These are phyloP conservation scores for Garrulus glandarius DNA, from an alignment of 2,797 vertebrate species.

Conservation along the genomic window DNA sequence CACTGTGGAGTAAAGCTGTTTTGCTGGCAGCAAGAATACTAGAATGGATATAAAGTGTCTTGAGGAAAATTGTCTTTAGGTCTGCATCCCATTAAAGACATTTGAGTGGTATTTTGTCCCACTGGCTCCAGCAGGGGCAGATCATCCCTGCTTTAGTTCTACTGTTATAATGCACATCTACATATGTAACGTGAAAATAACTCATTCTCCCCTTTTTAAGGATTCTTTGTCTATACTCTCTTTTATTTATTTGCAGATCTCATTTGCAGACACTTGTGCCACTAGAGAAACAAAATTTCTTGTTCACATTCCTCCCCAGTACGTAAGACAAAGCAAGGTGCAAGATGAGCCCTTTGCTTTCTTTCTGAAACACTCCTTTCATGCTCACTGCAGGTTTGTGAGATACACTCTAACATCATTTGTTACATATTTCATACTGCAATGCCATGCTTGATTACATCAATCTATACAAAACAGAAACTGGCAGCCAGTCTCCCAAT, in stretches of 20 bases:
- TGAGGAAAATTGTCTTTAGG: slow-evolving; percentile 43
- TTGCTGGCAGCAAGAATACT: slow-evolving; percentile 58
- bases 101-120: not conserved
- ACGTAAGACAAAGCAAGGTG: not conserved
- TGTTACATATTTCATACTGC: slow-evolving; percentile 64
- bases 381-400: not conserved
- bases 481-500: slow-evolving; percentile 64
- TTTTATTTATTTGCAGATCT: not conserved
- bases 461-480: slow-evolving; percentile 69
- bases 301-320: not conserved
- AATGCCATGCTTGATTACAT: slow-evolving; percentile 68
- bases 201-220: not conserved
- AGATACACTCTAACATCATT: slow-evolving; percentile 55
- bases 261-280: not conserved
- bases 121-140: not conserved
- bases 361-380: not conserved
- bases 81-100: not conserved
- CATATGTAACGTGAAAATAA: not conserved
- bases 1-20: slow-evolving; percentile 56
- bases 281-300: not conserved
- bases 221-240: not conserved
- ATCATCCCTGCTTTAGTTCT: not conserved
- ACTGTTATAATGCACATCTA: not conserved
- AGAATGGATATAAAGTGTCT: slow-evolving; percentile 51
- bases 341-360: not conserved